Percentiles rank a stretch among this genome's conserved stretches.
Conservation (phyloP, 2,113 vertebrate species). For the Dasyurus viverrinus region DNA sequence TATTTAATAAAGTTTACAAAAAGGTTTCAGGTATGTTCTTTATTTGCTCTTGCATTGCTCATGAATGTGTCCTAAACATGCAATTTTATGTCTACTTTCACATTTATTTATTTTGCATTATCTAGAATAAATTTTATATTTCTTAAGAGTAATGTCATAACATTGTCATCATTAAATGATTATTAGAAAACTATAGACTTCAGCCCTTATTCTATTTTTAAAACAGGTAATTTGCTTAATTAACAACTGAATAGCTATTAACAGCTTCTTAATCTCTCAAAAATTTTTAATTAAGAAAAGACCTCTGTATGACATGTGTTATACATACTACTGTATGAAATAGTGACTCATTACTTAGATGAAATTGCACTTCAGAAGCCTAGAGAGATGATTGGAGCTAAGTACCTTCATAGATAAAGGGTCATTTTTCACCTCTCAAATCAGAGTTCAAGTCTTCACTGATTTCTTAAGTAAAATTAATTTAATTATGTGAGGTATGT, state of each 20-base stretch:
- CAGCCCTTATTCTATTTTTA: not conserved
- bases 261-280: constrained; percentile 50
- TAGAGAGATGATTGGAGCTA: constrained; percentile 66
- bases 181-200: constrained; percentile 36
- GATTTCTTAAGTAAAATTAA: constrained; percentile 86
- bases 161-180: not conserved
- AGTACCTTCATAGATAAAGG: constrained; percentile 84
- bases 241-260: constrained; percentile 39
- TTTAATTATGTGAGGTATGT: constrained; percentile 85
- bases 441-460: constrained; percentile 82
- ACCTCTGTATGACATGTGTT: not conserved
- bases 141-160: not conserved
- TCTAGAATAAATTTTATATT: not conserved
- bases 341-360: constrained; percentile 81
- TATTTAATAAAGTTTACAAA: constrained; percentile 13
- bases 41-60: constrained; percentile 45
- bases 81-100: not conserved
- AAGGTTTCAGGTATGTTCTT: constrained; percentile 23
- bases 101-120: not conserved
- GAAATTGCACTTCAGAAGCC: constrained; percentile 80
- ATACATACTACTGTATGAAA: constrained; percentile 54
- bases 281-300: constrained; percentile 72
- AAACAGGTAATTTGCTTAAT: constrained; percentile 48
- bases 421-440: constrained; percentile 84
- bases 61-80: not conserved